A percentile compares a stretch with the other conserved stretches of the same genome.
These are phyloP conservation scores for Moxostoma hubbsi DNA, from an alignment of 2,797 vertebrate species.

Conservation along the genomic window DNA sequence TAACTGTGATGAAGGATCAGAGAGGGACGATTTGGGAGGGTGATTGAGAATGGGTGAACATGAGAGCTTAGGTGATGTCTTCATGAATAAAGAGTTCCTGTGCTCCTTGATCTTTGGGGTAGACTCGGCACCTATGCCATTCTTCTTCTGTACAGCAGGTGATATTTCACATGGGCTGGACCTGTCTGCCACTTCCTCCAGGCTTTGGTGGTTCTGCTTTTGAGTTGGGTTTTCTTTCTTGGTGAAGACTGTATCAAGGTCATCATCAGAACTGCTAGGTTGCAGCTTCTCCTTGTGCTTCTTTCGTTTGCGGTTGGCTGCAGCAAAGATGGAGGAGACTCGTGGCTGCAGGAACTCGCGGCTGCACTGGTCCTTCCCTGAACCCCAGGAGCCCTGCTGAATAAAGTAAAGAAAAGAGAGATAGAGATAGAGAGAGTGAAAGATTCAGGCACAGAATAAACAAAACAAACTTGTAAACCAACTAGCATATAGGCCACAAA, in stretches of 20 bases:
- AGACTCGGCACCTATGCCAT: conserved; percentile 67
- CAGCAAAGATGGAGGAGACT: conserved; percentile 98
- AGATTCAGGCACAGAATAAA: not conserved
- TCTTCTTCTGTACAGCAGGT: conserved; percentile 64
- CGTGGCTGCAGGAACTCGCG: conserved; percentile 83
- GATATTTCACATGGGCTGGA: conserved; percentile 56
- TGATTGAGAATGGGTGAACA: conserved; percentile 68
- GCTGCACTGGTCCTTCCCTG: conserved; percentile 95
- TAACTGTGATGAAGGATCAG: conserved; percentile 72
- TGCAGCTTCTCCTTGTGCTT: conserved; percentile 94
- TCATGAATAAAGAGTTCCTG: conserved; percentile 73
- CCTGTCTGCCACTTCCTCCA: conserved; percentile 65
- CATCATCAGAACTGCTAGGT: conserved; percentile 96
- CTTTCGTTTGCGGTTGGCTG: conserved; percentile 95
- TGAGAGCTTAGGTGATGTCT: conserved; percentile 70
- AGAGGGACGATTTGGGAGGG: conserved; percentile 70
- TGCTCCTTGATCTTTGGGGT: conserved; percentile 71
- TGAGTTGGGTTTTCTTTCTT: conserved; percentile 81
- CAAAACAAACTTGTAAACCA: not conserved
- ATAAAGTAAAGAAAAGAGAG: not conserved
- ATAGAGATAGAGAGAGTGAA: not conserved
- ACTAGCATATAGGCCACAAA: conserved; percentile 26
- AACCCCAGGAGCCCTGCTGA: conserved; percentile 92
- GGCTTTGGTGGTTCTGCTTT: conserved; percentile 68
- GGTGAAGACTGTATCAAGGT: conserved; percentile 87